A percentile compares a stretch with the other conserved stretches of the same genome.
Conservation (phyloP, 1,140 invertebrate species). For the Drosophila nigrodunni region DNA sequence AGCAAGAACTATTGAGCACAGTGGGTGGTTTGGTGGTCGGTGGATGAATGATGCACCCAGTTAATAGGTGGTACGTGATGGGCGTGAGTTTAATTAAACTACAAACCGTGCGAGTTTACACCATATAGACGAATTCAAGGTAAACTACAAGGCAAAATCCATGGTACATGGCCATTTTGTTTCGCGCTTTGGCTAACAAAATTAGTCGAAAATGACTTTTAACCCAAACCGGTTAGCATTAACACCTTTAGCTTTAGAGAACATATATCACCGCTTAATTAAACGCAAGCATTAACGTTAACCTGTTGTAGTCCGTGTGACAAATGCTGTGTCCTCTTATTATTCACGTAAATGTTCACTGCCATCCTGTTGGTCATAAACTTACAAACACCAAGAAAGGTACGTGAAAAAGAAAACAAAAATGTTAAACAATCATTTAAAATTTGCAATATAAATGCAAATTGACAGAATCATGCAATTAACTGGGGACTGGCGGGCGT, state of each 20-base stretch:
- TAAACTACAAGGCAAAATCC: slow-evolving; percentile 35
- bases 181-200: slow-evolving; percentile 75
- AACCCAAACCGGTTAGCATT: slow-evolving; percentile 11
- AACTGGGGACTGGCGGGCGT: slow-evolving; percentile 77
- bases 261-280: slow-evolving; percentile 55
- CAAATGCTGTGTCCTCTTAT: slow-evolving; percentile 50
- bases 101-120: slow-evolving; percentile 49
- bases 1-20: not conserved
- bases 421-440: slow-evolving; percentile 68
- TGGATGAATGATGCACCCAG: slow-evolving; percentile 2
- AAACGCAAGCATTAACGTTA: slow-evolving; percentile 20
- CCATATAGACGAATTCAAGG: slow-evolving; percentile 72
- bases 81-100: slow-evolving; percentile 73
- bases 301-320: slow-evolving; percentile 47
- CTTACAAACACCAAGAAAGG: slow-evolving; percentile 12
- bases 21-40: not conserved
- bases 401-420: slow-evolving; percentile 29
- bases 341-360: not conserved
- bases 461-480: slow-evolving; percentile 82
- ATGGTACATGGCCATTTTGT: slow-evolving; percentile 48
- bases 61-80: slow-evolving; percentile 3
- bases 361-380: slow-evolving; percentile 30
- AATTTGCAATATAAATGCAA: slow-evolving; percentile 84
- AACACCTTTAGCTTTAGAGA: slow-evolving; percentile 13
- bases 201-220: slow-evolving; percentile 64